A percentile compares a stretch with the other conserved stretches of the same genome.
phyloP scores from a whole-genome alignment of 2,113 vertebrate genomes.

The Cyphotilapia sp. region DNA sequence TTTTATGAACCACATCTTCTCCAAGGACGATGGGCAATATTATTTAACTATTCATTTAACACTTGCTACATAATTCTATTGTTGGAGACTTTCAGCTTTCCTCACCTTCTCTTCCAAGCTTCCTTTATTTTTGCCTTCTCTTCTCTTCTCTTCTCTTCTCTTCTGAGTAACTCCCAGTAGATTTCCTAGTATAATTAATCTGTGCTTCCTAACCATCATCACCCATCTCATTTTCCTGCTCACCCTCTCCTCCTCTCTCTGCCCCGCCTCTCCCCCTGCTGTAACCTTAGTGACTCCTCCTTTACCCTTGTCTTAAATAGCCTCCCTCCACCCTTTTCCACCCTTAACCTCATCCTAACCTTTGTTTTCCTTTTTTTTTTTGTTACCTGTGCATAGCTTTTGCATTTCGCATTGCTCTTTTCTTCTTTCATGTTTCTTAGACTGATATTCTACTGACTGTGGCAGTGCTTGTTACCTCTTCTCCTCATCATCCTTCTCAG shows the following conservation, averaged over 20 bases:
- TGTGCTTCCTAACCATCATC: not conserved
- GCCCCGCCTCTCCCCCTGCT: not conserved
- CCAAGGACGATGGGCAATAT: not conserved
- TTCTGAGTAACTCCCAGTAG: not conserved
- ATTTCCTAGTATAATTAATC: constrained; percentile 39
- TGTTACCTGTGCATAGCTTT: not conserved
- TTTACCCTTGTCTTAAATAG: constrained; percentile 47
- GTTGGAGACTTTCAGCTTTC: not conserved
- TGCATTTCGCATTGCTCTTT: not conserved
- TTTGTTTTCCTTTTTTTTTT: not conserved
- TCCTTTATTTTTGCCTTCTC: not conserved
- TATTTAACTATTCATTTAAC: not conserved
- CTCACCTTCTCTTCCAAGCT: not conserved
- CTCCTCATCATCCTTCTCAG: not conserved
- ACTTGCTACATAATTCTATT: not conserved
- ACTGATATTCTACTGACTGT: not conserved
- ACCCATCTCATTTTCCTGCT: constrained; percentile 15
- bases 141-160: not conserved
- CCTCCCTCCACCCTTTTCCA: not conserved
- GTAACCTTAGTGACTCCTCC: constrained; percentile 9
- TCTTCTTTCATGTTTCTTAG: not conserved
- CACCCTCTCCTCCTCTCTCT: not conserved
- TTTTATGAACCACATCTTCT: not conserved
- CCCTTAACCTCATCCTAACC: not conserved
- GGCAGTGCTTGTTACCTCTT: not conserved